Base-by-base conservation (phyloP, 2,113 vertebrate genomes). In the Benthochromis sp. region DNA sequence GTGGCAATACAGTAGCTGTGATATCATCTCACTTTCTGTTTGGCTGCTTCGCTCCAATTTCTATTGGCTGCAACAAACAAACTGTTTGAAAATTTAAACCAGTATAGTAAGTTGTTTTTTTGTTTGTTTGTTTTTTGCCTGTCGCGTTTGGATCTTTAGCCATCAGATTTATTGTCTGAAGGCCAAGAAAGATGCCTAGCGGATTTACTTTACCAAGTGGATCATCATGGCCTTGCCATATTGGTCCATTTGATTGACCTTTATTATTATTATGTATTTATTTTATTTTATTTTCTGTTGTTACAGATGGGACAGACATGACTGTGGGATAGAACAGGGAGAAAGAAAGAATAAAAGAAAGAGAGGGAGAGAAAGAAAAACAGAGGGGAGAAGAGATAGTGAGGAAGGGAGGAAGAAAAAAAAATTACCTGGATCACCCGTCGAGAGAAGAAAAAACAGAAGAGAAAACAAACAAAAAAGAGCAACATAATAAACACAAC, bases 11-110 rank as follows among this genome's bases (percentile, higher is more conserved):
- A 16, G n/a, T 31, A 50, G 71, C 45, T 78, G 2, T 50, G 4
- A 31, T 31, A 76, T 31, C 9, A 50, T 76, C 71, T 50, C 9
- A 50, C 10, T 31, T 31, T 76, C 43, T 31, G 6, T 76, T 76
- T 76, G 40, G 9, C 24, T 29, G 40, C 24, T 31, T 29, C 1
- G 1, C 6, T 47, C 6, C 24, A 27, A 29, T 76, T 50, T 76
- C 40, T 11, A 73, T 31, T 19, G 71, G 43, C 71, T 50, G 71
- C 24, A 50, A 19, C 24, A 17, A 29, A 76, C 12, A 50, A 76
- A 76, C 43, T 47, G 24, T 76, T 76, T 76, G 24, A 73, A 73
- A 73, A 73, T 17, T 76, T 10, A 47, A 45, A 17, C 40, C 4
- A 27, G 36, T 73, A 24, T 43, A 21, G 9, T 40, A 45, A 73